Conservation (phyloP, 2,888 invertebrate genomes). For the Myopa tessellatipennis region DNA sequence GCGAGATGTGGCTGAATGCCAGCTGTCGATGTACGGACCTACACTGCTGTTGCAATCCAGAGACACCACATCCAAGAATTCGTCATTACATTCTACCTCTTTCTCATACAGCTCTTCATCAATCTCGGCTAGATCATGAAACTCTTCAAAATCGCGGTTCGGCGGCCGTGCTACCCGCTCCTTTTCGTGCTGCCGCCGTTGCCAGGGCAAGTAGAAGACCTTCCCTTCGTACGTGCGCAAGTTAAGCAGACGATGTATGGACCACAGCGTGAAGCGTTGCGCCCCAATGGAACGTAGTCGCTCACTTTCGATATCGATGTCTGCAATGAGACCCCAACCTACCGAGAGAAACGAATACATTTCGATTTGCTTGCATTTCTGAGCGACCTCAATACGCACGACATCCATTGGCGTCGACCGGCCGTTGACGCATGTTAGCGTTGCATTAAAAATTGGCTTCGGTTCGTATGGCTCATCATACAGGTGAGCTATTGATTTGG, state of each 20-base stretch:
- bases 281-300: conserved; percentile 88
- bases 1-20: conserved; percentile 84
- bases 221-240: conserved; percentile 87
- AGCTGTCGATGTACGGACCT: conserved; percentile 76
- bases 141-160: conserved; percentile 36
- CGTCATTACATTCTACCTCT: conserved; percentile 45
- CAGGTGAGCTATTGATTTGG: conserved; percentile 83
- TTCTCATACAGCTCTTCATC: conserved; percentile 24
- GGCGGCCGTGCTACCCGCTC: background rate
- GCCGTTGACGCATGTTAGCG: conserved; percentile 82
- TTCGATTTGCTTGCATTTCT: conserved; percentile 66
- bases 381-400: conserved; percentile 82
- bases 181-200: background rate
- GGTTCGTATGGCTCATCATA: conserved; percentile 84
- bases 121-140: conserved; percentile 49
- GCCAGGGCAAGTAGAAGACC: conserved; percentile 80
- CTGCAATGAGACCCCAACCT: conserved; percentile 96
- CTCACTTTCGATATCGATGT: conserved; percentile 98
- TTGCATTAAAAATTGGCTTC: conserved; percentile 82
- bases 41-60: conserved; percentile 64
- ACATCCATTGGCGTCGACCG: conserved; percentile 84
- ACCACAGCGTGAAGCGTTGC: conserved; percentile 91
- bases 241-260: conserved; percentile 84
- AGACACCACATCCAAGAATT: conserved; percentile 63
- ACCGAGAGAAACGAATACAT: conserved; percentile 94